Percentiles rank a stretch among this genome's conserved stretches.
Evolutionary conservation across 2,888 invertebrate genomes (phyloP).

Genomic region (Helobdella robusta): DNA sequence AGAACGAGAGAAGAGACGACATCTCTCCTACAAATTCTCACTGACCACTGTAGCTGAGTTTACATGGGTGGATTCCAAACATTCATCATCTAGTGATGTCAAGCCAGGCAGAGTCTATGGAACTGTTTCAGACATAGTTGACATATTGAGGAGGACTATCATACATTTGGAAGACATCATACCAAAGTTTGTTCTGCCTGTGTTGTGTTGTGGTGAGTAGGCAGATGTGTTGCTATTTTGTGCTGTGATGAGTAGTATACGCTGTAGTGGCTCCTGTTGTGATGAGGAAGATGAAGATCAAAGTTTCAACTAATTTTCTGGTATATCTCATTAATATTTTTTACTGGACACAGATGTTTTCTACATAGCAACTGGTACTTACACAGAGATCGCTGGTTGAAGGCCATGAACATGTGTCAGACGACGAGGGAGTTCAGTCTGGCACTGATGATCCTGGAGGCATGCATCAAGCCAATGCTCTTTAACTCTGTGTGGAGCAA

Average conservation of each 20-base stretch:
- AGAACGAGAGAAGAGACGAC: conserved; percentile 85
- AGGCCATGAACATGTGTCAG: conserved; percentile 71
- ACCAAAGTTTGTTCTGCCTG: conserved; percentile 53
- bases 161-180: conserved; percentile 76
- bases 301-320: too few relatives aligned
- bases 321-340: too few relatives aligned
- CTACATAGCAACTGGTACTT: conserved; percentile 86
- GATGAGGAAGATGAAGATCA: too few relatives aligned
- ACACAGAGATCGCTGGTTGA: conserved; percentile 78
- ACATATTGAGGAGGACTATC: conserved; percentile 76
- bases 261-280: too few relatives aligned
- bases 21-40: conserved; percentile 90
- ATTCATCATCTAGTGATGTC: conserved; percentile 26
- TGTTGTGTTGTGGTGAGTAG: too few relatives aligned
- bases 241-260: too few relatives aligned
- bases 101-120: conserved; percentile 37
- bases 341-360: conserved; percentile 59
- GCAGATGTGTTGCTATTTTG: background rate
- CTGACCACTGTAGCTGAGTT: conserved; percentile 81
- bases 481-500: conserved; percentile 95
- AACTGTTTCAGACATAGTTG: conserved; percentile 59
- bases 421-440: conserved; percentile 77
- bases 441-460: conserved; percentile 75
- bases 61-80: conserved; percentile 68
- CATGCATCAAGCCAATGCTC: conserved; percentile 80